Base-by-base conservation (phyloP, 2,113 vertebrate species). In the Crotophaga sulcirostris region DNA sequence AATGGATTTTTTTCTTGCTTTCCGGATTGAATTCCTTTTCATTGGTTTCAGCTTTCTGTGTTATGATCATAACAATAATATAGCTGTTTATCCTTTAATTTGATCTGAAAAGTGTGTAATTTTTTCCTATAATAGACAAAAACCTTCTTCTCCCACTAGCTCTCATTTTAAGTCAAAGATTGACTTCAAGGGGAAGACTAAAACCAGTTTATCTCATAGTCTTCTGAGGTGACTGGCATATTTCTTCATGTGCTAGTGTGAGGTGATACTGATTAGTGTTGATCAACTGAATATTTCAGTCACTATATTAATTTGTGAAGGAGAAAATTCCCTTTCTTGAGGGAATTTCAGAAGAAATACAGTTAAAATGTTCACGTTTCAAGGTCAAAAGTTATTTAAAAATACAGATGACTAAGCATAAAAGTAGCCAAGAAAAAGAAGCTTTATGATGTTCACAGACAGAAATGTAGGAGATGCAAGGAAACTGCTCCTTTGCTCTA, bases 41-140 rank as follows among this genome's bases (percentile, higher is more conserved):
- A 7, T 9, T 34, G 21, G 21, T 81, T 84, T 90, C 77, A 64
- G 24, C 19, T 64, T 84, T 79, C 40, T 75, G 6, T 83, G 34
- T 60, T 56, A 11, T 47, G 59, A 26, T 40, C 15, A 45, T 55
- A 45, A 80, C 59, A 33, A 33, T 80, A 60, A 63, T 69, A 9
- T 29, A 66, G 7, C 9, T 88, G 15, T 74, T 72, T 60, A 47
- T 81, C 29, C 84, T 91, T 45, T 16, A 69, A 66, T 83, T 49
- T 68, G 9, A 47, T 42, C 38, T 86, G 54, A 79, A 36, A 7
- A 36, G 6, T 26, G 5, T 0, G 0, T 52, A 5, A 13, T 34
- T 56, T 83, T 72, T 66, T 33, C 10, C 29, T 4, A 6, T 21
- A 40, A 44, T 13, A 47, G 33, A 64, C 26, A 66, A 73, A 92